Base-by-base conservation (phyloP, 2,888 invertebrate species). In the Rhimphoctona megacephalus region DNA sequence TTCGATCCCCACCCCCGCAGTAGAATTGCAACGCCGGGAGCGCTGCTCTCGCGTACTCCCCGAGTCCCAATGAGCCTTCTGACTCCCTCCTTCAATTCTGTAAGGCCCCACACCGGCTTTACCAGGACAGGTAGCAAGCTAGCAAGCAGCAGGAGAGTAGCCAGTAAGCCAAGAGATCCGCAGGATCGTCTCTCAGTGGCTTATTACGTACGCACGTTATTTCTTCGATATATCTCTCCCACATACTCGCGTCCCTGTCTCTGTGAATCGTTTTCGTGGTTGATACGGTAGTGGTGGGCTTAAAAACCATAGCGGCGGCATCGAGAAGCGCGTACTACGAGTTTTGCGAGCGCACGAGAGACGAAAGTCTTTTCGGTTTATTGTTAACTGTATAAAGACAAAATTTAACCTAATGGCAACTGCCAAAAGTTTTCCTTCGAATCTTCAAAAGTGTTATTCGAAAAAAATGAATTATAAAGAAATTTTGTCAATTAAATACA, bases 151-250 rank as follows among this genome's bases (percentile, higher is more conserved):
- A 72, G 74, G 69, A 64, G 80, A 72, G 66, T 74, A 81, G 78
- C 84, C 86, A 79, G 85, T 79, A 43, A 78, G 73, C 82, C 79
- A 67, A 82, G 61, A 69, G 81, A 79, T 85, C 83, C 88, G 73
- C 85, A 88, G 84, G 86, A 86, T 85, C 78, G 67, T 88, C 77
- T 77, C 83, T 77, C 91, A 90, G 90, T 91, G 90, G 89, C 91
- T 91, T 90, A 90, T 91, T 90, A 91, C 91, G 87, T 90, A 89
- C 90, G 91, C 88, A 89, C 90, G 85, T 86, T 90, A 85, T 89
- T 90, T 90, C 74, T 79, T 64, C 43, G 64, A 33, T 72, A 22
- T 66, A 22, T 72, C 33, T 64, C 72, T 72, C 64, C 49, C 72
- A 64, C 46, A 19, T 22, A 25, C 46, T 43, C 57, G 39, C 57